Conservation (phyloP, 2,888 invertebrate genomes). For the Pyrrhosoma nymphula region DNA sequence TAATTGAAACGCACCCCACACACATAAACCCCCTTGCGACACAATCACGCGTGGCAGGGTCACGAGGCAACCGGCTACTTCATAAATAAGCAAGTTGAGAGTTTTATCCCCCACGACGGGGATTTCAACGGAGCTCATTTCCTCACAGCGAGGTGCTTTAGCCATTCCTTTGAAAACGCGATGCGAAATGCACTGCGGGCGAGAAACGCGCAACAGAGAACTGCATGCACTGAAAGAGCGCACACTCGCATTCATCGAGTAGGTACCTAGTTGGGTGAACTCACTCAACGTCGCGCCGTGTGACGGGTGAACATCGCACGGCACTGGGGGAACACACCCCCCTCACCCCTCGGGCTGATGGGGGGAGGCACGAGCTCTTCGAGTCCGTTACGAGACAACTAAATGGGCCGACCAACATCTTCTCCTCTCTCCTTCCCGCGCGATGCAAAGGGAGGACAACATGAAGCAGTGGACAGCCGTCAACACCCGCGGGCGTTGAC, state of each 20-base stretch:
- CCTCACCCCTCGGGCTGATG: neutral
- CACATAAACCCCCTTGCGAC: neutral
- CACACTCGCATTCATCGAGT: neutral
- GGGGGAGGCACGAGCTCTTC: neutral
- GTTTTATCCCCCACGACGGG: neutral
- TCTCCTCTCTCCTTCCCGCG: neutral
- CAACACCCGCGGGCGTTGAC: neutral
- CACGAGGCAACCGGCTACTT: neutral
- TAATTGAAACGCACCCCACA: neutral
- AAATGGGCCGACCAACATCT: slow-evolving; percentile 2
- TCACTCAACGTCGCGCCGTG: neutral
- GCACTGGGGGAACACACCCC: neutral
- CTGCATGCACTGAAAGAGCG: neutral
- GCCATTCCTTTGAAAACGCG: neutral
- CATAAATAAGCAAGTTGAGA: neutral
- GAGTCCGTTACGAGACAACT: neutral
- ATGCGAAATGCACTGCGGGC: neutral
- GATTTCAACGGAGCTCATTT: neutral
- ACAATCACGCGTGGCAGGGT: neutral
- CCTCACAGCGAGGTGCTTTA: neutral
- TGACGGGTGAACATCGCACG: neutral
- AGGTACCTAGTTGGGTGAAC: neutral
- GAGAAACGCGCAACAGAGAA: neutral
- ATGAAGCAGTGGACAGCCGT: neutral
- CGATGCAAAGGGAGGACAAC: neutral